A percentile compares a stretch with the other conserved stretches of the same genome.
Evolutionary conservation across 2,888 invertebrate genomes (phyloP).

Genomic region (Euplagia quadripunctaria): DNA sequence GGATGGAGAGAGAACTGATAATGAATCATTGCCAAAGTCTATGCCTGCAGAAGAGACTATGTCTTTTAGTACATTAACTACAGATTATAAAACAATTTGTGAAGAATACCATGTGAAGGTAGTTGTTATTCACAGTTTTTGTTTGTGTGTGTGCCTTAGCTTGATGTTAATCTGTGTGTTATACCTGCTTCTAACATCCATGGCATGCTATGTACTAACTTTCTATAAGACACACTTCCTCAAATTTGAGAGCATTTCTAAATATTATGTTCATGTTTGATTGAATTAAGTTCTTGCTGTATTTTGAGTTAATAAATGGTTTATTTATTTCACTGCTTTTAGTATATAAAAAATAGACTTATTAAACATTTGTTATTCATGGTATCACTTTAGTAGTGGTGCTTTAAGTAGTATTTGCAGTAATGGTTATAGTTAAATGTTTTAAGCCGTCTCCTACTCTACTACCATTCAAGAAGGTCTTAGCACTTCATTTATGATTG

Average conservation of each 20-base stretch:
- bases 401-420: neutral
- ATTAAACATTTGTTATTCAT: conserved; percentile 2
- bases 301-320: conserved; percentile 40
- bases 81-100: conserved; percentile 91
- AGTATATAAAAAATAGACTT: conserved; percentile 27
- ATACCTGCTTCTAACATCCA: conserved; percentile 58
- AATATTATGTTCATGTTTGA: conserved; percentile 42
- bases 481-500: neutral
- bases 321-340: conserved; percentile 37
- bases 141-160: conserved; percentile 52
- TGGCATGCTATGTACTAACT: conserved; percentile 63
- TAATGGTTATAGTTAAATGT: neutral
- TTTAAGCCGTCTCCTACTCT: neutral
- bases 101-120: conserved; percentile 91
- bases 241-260: conserved; percentile 54
- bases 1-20: conserved; percentile 59
- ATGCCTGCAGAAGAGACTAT: conserved; percentile 74
- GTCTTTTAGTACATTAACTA: conserved; percentile 88
- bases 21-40: conserved; percentile 72
- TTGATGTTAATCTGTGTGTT: conserved; percentile 44
- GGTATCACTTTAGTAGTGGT: neutral
- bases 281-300: conserved; percentile 14
- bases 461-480: neutral
- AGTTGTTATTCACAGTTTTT: conserved; percentile 64
- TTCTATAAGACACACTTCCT: conserved; percentile 56